phyloP scores from a whole-genome alignment of 2,888 invertebrate genomes.

The Ashinkailepas kermadecensis region DNA sequence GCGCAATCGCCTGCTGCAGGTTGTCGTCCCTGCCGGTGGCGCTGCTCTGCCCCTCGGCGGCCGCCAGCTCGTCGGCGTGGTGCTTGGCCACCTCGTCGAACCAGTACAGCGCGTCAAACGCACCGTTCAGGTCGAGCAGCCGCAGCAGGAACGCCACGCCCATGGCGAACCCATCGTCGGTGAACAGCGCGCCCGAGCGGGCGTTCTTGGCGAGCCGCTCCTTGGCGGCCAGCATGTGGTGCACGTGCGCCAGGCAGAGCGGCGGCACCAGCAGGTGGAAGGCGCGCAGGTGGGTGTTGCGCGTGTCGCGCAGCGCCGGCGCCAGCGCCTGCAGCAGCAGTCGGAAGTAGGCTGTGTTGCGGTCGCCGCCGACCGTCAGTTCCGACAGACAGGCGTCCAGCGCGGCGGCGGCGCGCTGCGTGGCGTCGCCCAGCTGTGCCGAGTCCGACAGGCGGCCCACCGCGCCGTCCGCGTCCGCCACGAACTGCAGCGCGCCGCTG shows the following conservation, averaged over 20 bases:
- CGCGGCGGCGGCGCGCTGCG: slow-evolving; percentile 58
- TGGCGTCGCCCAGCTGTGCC: slow-evolving; percentile 5
- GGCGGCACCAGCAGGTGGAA: slow-evolving; percentile 92
- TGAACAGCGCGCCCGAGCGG: slow-evolving; percentile 78
- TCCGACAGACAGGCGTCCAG: slow-evolving; percentile 70
- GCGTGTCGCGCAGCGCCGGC: slow-evolving; percentile 73
- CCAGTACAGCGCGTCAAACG: slow-evolving; percentile 92
- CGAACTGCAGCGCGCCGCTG: slow-evolving; percentile 80
- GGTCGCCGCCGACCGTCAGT: slow-evolving; percentile 72
- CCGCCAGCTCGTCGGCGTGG: slow-evolving; percentile 4
- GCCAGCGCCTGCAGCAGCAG: slow-evolving; percentile 87
- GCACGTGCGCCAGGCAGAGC: slow-evolving; percentile 86
- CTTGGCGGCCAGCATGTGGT: slow-evolving; percentile 82
- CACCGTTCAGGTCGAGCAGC: slow-evolving; percentile 72
- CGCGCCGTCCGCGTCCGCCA: slow-evolving; percentile 53
- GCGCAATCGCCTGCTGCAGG: slow-evolving; percentile 80
- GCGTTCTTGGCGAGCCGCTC: slow-evolving; percentile 88
- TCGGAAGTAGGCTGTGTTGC: slow-evolving; percentile 78
- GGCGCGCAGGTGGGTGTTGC: slow-evolving; percentile 79
- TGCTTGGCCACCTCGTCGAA: slow-evolving; percentile 62
- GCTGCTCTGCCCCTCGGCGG: slow-evolving; percentile 30
- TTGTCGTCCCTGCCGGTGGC: slow-evolving; percentile 60
- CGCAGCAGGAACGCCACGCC: slow-evolving; percentile 83
- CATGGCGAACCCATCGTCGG: slow-evolving; percentile 97
- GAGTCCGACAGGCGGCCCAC: neutral